Conservation (phyloP, 2,113 vertebrate species). For the Ginglymostoma cirratum region DNA sequence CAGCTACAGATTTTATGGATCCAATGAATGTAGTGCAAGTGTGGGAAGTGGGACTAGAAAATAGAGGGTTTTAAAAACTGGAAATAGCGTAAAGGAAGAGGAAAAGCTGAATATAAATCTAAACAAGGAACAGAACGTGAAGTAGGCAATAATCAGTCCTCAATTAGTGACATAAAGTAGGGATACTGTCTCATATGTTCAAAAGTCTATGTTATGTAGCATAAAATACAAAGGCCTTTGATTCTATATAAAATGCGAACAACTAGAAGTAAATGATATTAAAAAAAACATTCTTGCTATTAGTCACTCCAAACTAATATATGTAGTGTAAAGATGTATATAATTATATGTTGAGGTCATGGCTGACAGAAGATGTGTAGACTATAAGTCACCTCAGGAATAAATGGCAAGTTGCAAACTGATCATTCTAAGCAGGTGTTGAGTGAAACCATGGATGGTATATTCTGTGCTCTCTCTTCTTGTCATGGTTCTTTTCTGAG, state of each 20-base stretch:
- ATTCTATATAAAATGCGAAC: neutral
- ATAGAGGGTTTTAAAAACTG: neutral
- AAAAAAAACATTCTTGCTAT: neutral
- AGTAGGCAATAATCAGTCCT: neutral
- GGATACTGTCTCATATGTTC: neutral
- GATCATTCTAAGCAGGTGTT: neutral
- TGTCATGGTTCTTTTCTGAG: neutral
- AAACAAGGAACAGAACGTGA: neutral
- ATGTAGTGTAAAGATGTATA: neutral
- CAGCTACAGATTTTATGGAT: neutral
- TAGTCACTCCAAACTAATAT: neutral
- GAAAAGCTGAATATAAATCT: neutral
- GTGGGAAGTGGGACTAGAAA: neutral
- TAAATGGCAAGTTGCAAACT: neutral
- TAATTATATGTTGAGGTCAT: too few species aligned
- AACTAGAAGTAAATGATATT: neutral
- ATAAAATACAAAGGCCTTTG: neutral
- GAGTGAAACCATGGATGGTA: neutral
- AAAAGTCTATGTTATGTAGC: neutral
- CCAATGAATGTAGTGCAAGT: neutral
- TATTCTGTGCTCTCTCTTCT: neutral
- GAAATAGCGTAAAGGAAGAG: neutral
- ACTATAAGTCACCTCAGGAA: neutral
- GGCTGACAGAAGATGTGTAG: neutral
- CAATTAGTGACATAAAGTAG: neutral